These are phyloP conservation scores for Ageneiosus marmoratus DNA, from an alignment of 2,113 vertebrate species.

Conservation along the genomic window DNA sequence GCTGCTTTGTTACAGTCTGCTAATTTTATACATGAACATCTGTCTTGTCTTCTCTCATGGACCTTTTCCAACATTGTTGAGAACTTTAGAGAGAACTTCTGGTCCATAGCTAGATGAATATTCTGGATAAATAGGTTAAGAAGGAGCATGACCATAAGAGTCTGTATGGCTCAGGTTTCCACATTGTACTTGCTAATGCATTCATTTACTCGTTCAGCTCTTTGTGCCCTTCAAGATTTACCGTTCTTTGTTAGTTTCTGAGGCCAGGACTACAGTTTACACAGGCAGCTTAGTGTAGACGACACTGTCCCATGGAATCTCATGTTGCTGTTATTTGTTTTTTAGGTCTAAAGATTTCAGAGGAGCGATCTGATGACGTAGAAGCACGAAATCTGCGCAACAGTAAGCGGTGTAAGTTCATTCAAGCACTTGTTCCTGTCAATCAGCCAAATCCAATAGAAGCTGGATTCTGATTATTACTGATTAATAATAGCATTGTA, in stretches of 20 bases:
- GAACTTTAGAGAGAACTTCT: background rate
- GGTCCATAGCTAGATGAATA: background rate
- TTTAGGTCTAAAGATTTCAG: conserved; percentile 84
- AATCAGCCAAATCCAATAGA: background rate
- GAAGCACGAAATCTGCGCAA: conserved; percentile 88
- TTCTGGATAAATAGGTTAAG: background rate
- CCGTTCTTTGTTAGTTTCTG: background rate
- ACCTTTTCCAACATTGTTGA: background rate
- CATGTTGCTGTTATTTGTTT: background rate
- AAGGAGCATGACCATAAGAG: background rate
- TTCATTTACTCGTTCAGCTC: background rate
- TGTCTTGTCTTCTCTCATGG: background rate
- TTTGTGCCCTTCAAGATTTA: background rate
- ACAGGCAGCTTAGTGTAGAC: background rate
- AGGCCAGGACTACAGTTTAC: background rate
- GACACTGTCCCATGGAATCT: background rate
- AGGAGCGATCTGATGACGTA: conserved; percentile 83
- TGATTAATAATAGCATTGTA: background rate
- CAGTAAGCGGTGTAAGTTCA: conserved; percentile 76
- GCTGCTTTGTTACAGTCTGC: background rate
- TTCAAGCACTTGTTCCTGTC: background rate
- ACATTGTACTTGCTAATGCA: background rate
- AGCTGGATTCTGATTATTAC: background rate
- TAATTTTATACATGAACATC: background rate
- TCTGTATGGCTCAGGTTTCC: background rate